Conservation (phyloP, 1,140 invertebrate species). For the Pseudomyrmex dendroicus region DNA sequence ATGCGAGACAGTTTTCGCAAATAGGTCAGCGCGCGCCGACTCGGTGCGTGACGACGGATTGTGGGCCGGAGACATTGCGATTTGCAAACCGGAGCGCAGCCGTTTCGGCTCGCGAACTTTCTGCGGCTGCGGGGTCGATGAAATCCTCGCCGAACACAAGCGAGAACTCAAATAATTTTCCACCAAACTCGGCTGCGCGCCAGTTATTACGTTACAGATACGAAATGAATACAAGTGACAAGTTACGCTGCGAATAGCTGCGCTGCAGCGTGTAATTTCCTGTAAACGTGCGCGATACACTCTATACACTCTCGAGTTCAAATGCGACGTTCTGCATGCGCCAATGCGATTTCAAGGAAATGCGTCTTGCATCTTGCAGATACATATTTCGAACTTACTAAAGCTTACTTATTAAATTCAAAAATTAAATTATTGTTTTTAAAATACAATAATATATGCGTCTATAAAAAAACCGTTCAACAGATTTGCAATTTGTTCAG, state of each 20-base stretch:
- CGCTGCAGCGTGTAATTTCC: not conserved
- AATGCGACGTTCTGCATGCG: no score
- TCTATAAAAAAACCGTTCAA: not conserved
- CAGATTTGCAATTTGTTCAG: no score
- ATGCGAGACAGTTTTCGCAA: conserved; percentile 59
- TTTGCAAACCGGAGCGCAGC: conserved; percentile 33
- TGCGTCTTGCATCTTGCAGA: no score
- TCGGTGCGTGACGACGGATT: conserved; percentile 37
- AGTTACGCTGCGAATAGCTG: not conserved
- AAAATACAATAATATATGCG: no score
- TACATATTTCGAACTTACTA: not conserved
- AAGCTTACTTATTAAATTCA: not conserved
- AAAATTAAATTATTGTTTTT: no score
- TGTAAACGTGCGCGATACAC: not conserved
- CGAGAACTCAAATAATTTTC: conserved; percentile 8
- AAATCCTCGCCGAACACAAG: not conserved
- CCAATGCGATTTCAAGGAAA: no score
- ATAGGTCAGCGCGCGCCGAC: conserved; percentile 33
- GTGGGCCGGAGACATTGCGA: conserved; percentile 30
- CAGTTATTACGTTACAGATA: not conserved
- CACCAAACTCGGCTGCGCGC: not conserved
- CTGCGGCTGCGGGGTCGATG: not conserved
- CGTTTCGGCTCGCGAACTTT: conserved; percentile 37
- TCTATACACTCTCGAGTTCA: not conserved
- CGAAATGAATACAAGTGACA: not conserved